Evolutionary conservation across 2,888 invertebrate genomes (phyloP).

Genomic region (Drosophila nr. medialis): DNA sequence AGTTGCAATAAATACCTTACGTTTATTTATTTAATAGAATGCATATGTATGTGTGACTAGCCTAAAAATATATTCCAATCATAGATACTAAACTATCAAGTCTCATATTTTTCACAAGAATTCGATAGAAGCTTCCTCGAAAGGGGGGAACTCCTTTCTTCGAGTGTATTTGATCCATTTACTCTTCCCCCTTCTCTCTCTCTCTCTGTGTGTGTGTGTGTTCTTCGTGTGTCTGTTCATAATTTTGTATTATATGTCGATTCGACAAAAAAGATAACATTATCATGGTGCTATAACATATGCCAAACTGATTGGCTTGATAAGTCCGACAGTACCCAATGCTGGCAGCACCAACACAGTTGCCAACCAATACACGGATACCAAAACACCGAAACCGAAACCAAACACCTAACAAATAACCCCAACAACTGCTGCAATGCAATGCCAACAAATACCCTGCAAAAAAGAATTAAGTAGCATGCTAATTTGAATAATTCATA

Average conservation of each 20-base stretch:
- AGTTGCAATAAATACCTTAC: background rate
- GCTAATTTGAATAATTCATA: background rate
- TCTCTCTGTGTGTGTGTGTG: conserved; percentile 11
- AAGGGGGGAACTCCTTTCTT: background rate
- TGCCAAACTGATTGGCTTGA: conserved; percentile 75
- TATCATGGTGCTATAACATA: conserved; percentile 65
- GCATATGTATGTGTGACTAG: background rate
- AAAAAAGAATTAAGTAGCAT: background rate
- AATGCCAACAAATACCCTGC: conserved; percentile 18
- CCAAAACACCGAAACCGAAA: conserved; percentile 39
- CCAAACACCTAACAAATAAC: conserved; percentile 30
- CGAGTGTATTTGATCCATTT: conserved; percentile 15
- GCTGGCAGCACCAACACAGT: conserved; percentile 25
- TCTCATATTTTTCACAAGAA: background rate
- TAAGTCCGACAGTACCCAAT: conserved; percentile 48
- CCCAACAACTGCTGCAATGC: background rate
- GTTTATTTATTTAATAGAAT: background rate
- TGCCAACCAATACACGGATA: conserved; percentile 24
- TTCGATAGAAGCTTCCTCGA: background rate
- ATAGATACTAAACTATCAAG: background rate
- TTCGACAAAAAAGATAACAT: conserved; percentile 67
- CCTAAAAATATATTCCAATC: background rate
- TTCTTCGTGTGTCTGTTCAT: conserved; percentile 41
- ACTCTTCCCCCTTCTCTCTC: background rate
- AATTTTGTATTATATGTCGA: conserved; percentile 68